Evolutionary conservation across 2,888 invertebrate species (phyloP).

Genomic region (Eretmocerus hayati): DNA sequence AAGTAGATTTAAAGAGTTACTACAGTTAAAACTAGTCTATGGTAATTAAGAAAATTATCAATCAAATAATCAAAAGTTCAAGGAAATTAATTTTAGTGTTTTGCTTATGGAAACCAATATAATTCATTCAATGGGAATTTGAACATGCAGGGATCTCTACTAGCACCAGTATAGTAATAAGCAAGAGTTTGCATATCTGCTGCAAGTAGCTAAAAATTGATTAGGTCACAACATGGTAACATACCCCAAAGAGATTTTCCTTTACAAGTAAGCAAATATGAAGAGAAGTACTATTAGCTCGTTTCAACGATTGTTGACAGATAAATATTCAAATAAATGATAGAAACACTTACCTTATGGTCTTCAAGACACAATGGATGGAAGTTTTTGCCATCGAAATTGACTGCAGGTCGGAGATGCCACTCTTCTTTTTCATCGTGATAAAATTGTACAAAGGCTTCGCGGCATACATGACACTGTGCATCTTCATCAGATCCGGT

Average conservation of each 20-base stretch:
- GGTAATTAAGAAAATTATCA: too few species aligned
- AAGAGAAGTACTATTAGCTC: constrained; percentile 9
- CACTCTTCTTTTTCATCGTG: constrained; percentile 70
- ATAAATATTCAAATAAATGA: background rate
- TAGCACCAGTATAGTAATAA: too few species aligned
- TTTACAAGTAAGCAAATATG: constrained; percentile 10
- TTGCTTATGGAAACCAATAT: too few species aligned
- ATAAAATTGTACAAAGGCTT: constrained; percentile 21
- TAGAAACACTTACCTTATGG: constrained; percentile 56
- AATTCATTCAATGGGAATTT: too few species aligned
- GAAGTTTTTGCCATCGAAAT: constrained; percentile 69
- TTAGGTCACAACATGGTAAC: background rate
- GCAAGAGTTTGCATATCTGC: too few species aligned
- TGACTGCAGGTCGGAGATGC: constrained; percentile 81
- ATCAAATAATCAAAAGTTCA: too few species aligned
- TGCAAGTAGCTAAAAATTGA: too few species aligned
- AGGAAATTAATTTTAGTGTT: too few species aligned
- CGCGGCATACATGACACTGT: constrained; percentile 19
- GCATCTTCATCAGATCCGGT: constrained; percentile 17
- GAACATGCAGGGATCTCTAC: too few species aligned
- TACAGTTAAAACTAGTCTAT: too few species aligned
- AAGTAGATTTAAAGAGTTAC: background rate
- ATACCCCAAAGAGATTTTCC: constrained; percentile 21
- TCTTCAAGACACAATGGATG: constrained; percentile 90
- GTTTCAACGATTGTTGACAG: background rate